A percentile compares a stretch with the other conserved stretches of the same genome.
Evolutionary conservation across 2,797 vertebrate species (phyloP).

Genomic region (Vespertilio murinus): DNA sequence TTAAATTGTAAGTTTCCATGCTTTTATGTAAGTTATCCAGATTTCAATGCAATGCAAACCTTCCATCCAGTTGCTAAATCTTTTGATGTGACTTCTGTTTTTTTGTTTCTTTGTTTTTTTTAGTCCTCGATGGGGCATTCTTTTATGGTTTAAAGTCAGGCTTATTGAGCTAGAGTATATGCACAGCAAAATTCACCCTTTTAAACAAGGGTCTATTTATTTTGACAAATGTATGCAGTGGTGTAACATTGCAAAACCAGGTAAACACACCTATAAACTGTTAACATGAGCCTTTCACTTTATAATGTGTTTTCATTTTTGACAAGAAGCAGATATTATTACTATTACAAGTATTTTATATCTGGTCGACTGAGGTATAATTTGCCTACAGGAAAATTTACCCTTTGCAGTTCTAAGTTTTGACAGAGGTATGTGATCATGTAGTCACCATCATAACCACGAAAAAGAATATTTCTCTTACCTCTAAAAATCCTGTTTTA

Average conservation of each 20-base stretch:
- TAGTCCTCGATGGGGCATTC: not conserved
- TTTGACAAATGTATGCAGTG: not conserved
- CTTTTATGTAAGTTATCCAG: no score
- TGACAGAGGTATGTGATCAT: not conserved
- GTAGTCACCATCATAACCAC: not conserved
- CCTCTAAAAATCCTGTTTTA: not conserved
- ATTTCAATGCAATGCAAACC: not conserved
- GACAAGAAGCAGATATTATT: not conserved
- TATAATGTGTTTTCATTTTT: not conserved
- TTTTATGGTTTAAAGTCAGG: not conserved
- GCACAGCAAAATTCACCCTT: not conserved
- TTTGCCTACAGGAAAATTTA: not conserved
- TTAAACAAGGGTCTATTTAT: not conserved
- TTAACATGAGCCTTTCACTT: not conserved
- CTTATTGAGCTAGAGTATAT: constrained; percentile 5
- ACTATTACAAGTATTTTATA: not conserved
- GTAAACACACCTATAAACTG: not conserved
- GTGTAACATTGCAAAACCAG: not conserved
- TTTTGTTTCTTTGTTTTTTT: not conserved
- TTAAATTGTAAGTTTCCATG: not conserved
- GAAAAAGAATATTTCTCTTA: not conserved
- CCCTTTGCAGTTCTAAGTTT: not conserved
- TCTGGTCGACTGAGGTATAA: not conserved
- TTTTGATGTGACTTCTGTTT: not conserved
- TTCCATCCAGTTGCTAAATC: not conserved